Percentiles rank a stretch among this genome's conserved stretches.
Conservation (phyloP, 1,140 invertebrate genomes). For the Zelostemma sp. region DNA sequence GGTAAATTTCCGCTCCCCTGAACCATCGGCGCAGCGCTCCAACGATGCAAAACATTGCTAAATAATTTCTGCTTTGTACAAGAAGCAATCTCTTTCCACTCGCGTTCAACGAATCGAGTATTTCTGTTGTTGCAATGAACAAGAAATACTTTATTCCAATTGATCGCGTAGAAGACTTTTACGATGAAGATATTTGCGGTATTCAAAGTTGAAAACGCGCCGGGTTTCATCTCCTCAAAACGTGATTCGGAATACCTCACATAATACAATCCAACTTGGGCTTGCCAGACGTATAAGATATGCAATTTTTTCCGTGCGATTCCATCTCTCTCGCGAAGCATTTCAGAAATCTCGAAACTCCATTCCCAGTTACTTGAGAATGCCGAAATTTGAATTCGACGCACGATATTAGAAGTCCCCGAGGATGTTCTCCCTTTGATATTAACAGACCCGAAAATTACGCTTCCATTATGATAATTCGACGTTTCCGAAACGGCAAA, state of each 20-base stretch:
- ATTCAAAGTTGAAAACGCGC: too few relatives aligned
- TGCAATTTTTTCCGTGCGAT: constrained; percentile 23
- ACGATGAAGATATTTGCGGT: too few relatives aligned
- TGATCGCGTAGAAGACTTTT: too few relatives aligned
- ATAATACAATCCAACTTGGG: constrained; percentile 13
- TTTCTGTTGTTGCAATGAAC: too few relatives aligned
- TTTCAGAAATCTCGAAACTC: constrained; percentile 28
- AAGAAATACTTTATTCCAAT: too few relatives aligned
- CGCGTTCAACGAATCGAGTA: too few relatives aligned
- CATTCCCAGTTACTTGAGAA: constrained; percentile 12
- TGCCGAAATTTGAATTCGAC: constrained; percentile 28
- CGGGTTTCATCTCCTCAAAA: too few relatives aligned
- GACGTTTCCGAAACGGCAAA: too few relatives aligned
- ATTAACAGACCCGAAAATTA: too few relatives aligned
- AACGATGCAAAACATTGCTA: not conserved
- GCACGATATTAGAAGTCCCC: constrained; percentile 12
- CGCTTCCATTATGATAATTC: too few relatives aligned
- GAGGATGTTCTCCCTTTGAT: not conserved
- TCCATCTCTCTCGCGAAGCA: constrained; percentile 7
- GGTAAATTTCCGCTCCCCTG: not conserved
- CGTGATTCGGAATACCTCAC: constrained; percentile 4
- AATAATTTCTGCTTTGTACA: constrained; percentile 17
- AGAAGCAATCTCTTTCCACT: too few relatives aligned
- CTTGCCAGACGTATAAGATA: constrained; percentile 10
- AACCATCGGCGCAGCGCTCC: not conserved